Evolutionary conservation across 2,888 invertebrate genomes (phyloP), one percentile per base, ranked within the genome.

Genomic region (Belgica antarctica): DNA sequence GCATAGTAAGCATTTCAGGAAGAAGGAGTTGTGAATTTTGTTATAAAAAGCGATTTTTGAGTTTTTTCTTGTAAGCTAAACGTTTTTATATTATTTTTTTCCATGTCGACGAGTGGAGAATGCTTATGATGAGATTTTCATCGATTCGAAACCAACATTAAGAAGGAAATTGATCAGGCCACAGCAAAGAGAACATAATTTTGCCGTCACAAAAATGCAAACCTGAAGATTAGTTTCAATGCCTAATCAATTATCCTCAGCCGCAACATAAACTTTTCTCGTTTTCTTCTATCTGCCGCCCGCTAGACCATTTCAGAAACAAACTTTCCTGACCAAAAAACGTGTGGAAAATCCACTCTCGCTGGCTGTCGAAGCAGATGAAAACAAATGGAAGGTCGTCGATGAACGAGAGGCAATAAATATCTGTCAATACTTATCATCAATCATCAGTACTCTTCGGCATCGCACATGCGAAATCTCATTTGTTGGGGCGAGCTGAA

Each of bases 341-440:
- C n/a, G 46, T 8, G 15, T 34, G 41, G 41, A 52, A 52, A 19
- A 52, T 52, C 52, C n/a, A 52, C 52, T 52, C 52, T 52, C 12
- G 52, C 52, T 52, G 25, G 59, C 65, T 47, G 24, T 65, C 47
- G 65, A 65, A 10, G 34, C 46, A 47, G 65, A 65, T 59, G 59
- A 59, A 59, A 27, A 65, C 22, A 46, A 68, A 68, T 31, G 31
- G 27, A 68, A 68, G 68, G 68, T 68, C 72, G 46, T 61, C 22
- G 68, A n/a, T 36, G 57, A 52, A 61, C 70, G 47, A 36, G 66
- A 46, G 71, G 72, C 72, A 72, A 72, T 72, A 72, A 72, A 72
- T 72, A 71, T 71, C 72, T 72, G 72, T 72, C 72, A 72, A 72
- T 72, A 70, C 63, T 72, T 71, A 70, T 72, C 72, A 72, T 72